phyloP scores from a whole-genome alignment of 2,797 vertebrate species.

The Serranus cabrilla region DNA sequence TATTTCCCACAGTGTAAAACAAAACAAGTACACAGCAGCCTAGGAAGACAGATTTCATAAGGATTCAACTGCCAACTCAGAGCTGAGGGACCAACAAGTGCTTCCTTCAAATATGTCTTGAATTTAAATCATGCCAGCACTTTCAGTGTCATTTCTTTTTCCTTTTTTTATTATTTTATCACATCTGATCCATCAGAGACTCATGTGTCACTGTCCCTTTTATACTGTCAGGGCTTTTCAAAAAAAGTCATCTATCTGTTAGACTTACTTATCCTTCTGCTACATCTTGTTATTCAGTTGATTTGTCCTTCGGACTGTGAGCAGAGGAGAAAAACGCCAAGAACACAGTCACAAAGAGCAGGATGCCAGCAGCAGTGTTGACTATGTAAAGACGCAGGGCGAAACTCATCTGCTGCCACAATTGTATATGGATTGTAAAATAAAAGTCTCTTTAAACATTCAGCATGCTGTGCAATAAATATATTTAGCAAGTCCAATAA shows the following conservation, averaged over 20 bases:
- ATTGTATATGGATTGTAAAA: conserved; percentile 82
- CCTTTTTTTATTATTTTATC: conserved; percentile 4
- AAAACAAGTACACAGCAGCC: neutral
- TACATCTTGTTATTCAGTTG: conserved; percentile 30
- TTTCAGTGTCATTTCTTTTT: neutral
- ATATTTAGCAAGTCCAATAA: conserved; percentile 80
- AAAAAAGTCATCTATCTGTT: conserved; percentile 26
- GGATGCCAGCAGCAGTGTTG: conserved; percentile 46
- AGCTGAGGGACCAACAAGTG: neutral
- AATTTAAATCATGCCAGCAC: conserved; percentile 17
- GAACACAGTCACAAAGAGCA: conserved; percentile 35
- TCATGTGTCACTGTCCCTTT: conserved; percentile 15
- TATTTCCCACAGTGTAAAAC: conserved; percentile 11
- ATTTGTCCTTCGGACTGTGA: conserved; percentile 54
- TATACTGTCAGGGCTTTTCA: conserved; percentile 6
- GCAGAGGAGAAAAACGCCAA: conserved; percentile 29
- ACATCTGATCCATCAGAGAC: neutral
- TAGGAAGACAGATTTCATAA: conserved; percentile 13
- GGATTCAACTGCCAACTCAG: conserved; percentile 16
- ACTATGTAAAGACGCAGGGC: conserved; percentile 74
- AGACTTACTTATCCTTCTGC: conserved; percentile 26
- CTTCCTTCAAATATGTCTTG: conserved; percentile 18
- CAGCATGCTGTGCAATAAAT: conserved; percentile 79
- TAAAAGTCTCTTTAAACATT: conserved; percentile 85
- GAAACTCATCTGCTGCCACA: conserved; percentile 48